Evolutionary conservation across 1,140 invertebrate species (phyloP), one percentile per base, ranked within the genome.

Genomic region (Caenorhabditis inopinata): DNA sequence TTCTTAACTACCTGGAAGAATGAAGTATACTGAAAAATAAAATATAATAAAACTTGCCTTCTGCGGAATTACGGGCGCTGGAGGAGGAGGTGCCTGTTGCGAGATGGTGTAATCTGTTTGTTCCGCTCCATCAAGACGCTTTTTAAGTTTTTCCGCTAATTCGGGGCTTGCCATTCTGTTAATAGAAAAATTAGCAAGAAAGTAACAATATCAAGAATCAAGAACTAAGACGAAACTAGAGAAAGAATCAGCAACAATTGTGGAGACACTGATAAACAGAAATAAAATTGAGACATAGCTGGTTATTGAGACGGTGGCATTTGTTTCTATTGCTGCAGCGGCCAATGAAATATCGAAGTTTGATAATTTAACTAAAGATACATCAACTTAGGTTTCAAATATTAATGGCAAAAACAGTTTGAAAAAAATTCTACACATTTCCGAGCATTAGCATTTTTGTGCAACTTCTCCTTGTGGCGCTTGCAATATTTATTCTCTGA

Each of bases 61-160:
- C n/a, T 68, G 58, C 9, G 58, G 58, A 18, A 68, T 68, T 1
- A 68, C 58, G n/a, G 58, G 58, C 7, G 58, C 58, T 18, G 58
- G 58, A 1, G 58, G 58, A 1, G 58, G 58, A 9, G 58, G 58
- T 21, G 32, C n/a, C 38, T 68, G 32, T 2, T 68, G 32, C 12
- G 27, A 32, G 23, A 21, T 12, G 2, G n/a, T 38, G 18, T 21
- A n/a, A 4, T 35, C 32, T 68, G 29, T 2, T 32, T 58, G 27
- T 18, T 68, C 51, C 14, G 51, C 2, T 9, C 51, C 51, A 32
- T 58, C 58, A 11, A 68, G n/a, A 21, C 58, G 58, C n/a, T 68
- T 68, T 42, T 68, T 68, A n/a, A 68, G 32, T 7, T 68, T 68
- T 68, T 68, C 58, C 35, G 58, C 58, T 42, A 68, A 12, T 68